These are phyloP conservation scores for Trilocha varians DNA, from an alignment of 2,888 invertebrate species.

Conservation along the genomic window DNA sequence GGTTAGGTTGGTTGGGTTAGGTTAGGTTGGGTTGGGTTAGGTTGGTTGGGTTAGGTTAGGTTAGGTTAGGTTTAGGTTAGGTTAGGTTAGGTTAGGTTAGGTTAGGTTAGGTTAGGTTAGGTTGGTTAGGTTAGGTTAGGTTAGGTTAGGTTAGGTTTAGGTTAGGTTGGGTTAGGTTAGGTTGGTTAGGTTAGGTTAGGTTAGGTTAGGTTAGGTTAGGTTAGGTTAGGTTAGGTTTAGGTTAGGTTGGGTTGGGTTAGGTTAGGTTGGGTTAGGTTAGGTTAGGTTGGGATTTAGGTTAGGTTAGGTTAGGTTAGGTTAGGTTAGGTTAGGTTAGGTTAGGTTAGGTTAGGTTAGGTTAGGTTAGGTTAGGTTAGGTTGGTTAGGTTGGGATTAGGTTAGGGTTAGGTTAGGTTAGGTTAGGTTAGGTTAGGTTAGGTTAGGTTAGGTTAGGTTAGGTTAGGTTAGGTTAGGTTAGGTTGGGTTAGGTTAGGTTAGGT, in stretches of 20 bases:
- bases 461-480: conserved; percentile 10
- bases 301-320: conserved; percentile 10
- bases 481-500: conserved; percentile 10
- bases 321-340: conserved; percentile 8
- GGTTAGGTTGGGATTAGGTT: too few relatives aligned
- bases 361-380: too few relatives aligned
- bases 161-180: too few relatives aligned
- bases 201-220: conserved; percentile 11
- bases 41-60: too few relatives aligned
- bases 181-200: conserved; percentile 10
- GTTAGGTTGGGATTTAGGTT: too few relatives aligned
- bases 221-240: conserved; percentile 11
- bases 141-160: conserved; percentile 11
- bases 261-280: conserved; percentile 11
- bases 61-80: too few relatives aligned
- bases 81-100: conserved; percentile 5
- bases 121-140: conserved; percentile 4
- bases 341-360: conserved; percentile 11
- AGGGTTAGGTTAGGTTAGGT: too few relatives aligned
- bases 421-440: conserved; percentile 10
- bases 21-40: too few relatives aligned
- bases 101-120: too few relatives aligned
- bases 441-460: conserved; percentile 12
- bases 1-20: too few relatives aligned
- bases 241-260: too few relatives aligned